phyloP scores from a whole-genome alignment of 2,888 invertebrate species.

The Danaus chrysippus region DNA sequence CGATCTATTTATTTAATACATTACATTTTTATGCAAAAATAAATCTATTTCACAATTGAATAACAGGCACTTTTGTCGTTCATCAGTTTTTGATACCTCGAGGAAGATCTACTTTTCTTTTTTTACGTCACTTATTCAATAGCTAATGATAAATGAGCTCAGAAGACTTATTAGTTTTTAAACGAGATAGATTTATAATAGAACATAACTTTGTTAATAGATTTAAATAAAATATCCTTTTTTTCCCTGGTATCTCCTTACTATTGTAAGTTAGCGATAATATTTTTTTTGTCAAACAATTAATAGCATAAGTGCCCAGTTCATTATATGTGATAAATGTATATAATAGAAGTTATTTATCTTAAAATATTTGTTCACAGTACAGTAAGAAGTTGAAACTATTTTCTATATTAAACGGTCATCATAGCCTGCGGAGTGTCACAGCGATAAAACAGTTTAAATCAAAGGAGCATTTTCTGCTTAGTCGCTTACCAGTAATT shows the following conservation, averaged over 20 bases:
- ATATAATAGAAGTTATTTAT: too few species aligned
- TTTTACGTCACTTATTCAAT: slow-evolving; percentile 33
- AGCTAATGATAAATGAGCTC: slow-evolving; percentile 35
- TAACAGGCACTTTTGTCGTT: slow-evolving; percentile 44
- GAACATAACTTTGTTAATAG: too few species aligned
- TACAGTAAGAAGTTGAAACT: not conserved
- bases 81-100: slow-evolving; percentile 45
- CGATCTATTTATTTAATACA: slow-evolving; percentile 43
- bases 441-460: slow-evolving; percentile 22
- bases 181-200: slow-evolving; percentile 9
- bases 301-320: too few species aligned
- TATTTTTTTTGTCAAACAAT: too few species aligned
- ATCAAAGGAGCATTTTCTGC: slow-evolving; percentile 26
- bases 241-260: too few species aligned
- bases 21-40: slow-evolving; percentile 52
- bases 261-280: too few species aligned
- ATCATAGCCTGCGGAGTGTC: slow-evolving; percentile 12
- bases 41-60: slow-evolving; percentile 54
- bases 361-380: too few species aligned
- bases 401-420: not conserved
- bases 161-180: slow-evolving; percentile 30
- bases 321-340: too few species aligned
- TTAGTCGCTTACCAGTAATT: slow-evolving; percentile 31
- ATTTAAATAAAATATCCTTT: too few species aligned
- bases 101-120: slow-evolving; percentile 36